Conservation (phyloP, 2,113 vertebrate species). For the Jacana jacana region DNA sequence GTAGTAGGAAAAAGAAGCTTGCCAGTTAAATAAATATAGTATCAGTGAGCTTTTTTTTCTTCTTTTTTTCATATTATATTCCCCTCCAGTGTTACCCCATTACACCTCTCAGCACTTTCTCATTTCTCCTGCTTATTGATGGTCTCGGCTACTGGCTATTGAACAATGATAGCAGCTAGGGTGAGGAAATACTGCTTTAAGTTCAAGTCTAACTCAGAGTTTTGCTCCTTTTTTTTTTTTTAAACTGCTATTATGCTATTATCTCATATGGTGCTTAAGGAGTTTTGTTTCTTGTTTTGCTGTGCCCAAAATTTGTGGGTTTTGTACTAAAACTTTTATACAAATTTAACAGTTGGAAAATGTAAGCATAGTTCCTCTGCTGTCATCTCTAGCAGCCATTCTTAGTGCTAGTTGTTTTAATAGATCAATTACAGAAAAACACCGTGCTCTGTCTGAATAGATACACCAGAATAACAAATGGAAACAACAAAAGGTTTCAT, state of each 20-base stretch:
- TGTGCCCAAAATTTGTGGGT: not conserved
- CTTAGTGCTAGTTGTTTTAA: not conserved
- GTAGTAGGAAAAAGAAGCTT: not conserved
- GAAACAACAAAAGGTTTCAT: not conserved
- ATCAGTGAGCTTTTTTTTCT: accelerated
- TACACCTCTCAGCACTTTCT: not conserved
- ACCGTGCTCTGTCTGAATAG: not conserved
- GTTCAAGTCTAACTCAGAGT: not conserved
- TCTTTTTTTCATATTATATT: not conserved
- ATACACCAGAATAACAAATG: not conserved
- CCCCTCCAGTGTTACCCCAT: not conserved
- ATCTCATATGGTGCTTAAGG: not conserved
- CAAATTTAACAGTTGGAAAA: not conserved
- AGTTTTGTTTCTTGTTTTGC: not conserved
- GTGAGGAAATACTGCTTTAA: not conserved
- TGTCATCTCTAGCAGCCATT: not conserved
- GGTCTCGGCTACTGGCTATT: not conserved
- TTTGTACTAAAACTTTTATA: not conserved
- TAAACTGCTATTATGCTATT: too few relatives aligned
- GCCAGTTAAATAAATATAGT: not conserved
- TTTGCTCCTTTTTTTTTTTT: not conserved
- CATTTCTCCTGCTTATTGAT: not conserved
- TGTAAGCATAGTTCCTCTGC: not conserved
- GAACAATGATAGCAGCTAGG: not conserved
- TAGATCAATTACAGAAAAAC: not conserved